Base-by-base conservation (phyloP, 2,888 invertebrate species). In the Pilophorus perplexus region DNA sequence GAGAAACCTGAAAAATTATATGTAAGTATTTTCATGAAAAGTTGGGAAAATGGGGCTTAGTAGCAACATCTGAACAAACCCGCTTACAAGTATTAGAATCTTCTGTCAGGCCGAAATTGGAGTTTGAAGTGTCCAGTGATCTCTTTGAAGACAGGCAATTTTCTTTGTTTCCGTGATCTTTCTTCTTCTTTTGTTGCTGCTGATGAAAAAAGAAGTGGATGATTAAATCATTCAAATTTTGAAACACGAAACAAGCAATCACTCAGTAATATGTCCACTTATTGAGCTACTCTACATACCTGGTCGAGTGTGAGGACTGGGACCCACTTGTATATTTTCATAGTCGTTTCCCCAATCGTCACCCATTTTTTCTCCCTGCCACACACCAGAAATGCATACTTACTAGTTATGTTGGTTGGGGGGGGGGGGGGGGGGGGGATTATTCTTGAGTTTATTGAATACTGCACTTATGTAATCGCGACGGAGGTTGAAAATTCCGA, bases 261-360 rank as follows among this genome's bases (percentile, higher is more conserved):
- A 10, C 33, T 8, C 33, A 33, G 6, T 10, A n/a, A n/a, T n/a
- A n/a, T 8, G 33, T 10, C 33, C 6, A 6, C 33, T 8, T 33
- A 33, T 33, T 10, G 10, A 33, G 38, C 12, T n/a, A 6, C 6
- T 38, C 38, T n/a, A 38, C 62, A 12, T 72, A 79, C 79, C 76
- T 87, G 87, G 74, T 89, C 90, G 71, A 84, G 85, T 16, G 83
- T 85, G 1, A 89, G 87, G 74, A 91, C 88, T 2, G 98, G 98
- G 44, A 99, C 97, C 98, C 98, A 99, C 83, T 98, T 98, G 77
- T 90, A 97, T 72, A 98, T 94, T 82, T 93, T 93, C 93, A 98
- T 96, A 1, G 95, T 92, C 0, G 98, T 98, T 78, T 97, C 97
- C 62, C 95, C 95, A 74, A 97, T 93, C 0, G 96, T 95, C 0